Conservation (phyloP, 2,797 vertebrate genomes). For the Lacerta viridis region DNA sequence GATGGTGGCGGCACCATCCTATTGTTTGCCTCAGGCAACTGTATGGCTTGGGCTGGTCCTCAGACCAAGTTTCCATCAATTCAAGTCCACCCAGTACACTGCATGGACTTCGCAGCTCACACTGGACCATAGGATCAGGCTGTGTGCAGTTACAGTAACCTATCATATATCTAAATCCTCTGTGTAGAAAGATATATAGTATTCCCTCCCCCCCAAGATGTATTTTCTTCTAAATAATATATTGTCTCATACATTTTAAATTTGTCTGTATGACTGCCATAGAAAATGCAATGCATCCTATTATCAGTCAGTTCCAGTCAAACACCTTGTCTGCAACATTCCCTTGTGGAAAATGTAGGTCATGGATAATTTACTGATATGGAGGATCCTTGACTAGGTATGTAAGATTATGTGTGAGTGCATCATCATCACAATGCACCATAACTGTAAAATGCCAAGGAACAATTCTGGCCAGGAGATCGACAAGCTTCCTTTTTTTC, state of each 20-base stretch:
- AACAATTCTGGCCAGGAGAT: slow-evolving; percentile 4
- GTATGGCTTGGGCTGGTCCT: no score
- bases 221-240: slow-evolving; percentile 54
- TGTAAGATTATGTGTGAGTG: slow-evolving; percentile 26
- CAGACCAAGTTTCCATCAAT: no score
- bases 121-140: neutral
- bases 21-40: no score
- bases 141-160: slow-evolving; percentile 5
- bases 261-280: slow-evolving; percentile 58
- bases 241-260: slow-evolving; percentile 65
- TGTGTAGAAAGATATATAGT: neutral
- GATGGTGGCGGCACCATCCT: no score
- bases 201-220: slow-evolving; percentile 31
- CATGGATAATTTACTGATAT: slow-evolving; percentile 51
- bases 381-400: slow-evolving; percentile 35
- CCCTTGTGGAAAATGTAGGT: slow-evolving; percentile 53
- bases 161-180: slow-evolving; percentile 36
- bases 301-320: slow-evolving; percentile 62
- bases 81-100: no score
- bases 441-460: slow-evolving; percentile 47
- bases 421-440: slow-evolving; percentile 30
- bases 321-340: slow-evolving; percentile 47
- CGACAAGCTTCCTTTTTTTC: slow-evolving; percentile 6
- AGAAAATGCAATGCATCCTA: slow-evolving; percentile 55
- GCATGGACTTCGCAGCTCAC: neutral